Conservation (phyloP, 2,113 vertebrate species). For the Crotophaga sulcirostris region DNA sequence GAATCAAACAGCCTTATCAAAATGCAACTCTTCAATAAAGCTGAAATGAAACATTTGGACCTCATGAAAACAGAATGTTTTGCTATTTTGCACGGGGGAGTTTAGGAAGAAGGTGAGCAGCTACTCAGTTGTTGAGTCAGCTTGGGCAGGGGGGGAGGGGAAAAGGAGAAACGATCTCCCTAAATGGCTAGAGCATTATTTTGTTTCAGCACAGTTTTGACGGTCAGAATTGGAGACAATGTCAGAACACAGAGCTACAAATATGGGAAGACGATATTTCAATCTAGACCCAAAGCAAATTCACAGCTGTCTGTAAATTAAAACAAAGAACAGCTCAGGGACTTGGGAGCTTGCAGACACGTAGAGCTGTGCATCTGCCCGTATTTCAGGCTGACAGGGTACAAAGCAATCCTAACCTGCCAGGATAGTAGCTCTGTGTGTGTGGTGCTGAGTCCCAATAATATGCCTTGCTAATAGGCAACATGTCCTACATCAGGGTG, state of each 20-base stretch:
- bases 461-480: no score
- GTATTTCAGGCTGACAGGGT: not conserved
- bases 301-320: not conserved
- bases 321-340: not conserved
- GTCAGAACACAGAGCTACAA: not conserved
- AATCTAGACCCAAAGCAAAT: not conserved
- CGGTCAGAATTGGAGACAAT: not conserved
- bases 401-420: not conserved
- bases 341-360: not conserved
- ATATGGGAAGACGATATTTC: not conserved
- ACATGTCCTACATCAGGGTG: fast-evolving
- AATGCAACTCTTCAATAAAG: not conserved
- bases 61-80: not conserved
- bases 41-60: not conserved
- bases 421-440: not conserved
- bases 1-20: constrained; percentile 6
- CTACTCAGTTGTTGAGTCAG: not conserved
- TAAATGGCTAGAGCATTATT: not conserved
- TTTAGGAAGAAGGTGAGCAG: not conserved
- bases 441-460: not conserved
- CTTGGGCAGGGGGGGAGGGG: not conserved
- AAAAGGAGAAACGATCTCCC: not conserved
- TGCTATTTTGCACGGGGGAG: not conserved
- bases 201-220: not conserved
- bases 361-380: not conserved